Base-by-base conservation (phyloP, 1,140 invertebrate species). In the Drosophila setifemur region DNA sequence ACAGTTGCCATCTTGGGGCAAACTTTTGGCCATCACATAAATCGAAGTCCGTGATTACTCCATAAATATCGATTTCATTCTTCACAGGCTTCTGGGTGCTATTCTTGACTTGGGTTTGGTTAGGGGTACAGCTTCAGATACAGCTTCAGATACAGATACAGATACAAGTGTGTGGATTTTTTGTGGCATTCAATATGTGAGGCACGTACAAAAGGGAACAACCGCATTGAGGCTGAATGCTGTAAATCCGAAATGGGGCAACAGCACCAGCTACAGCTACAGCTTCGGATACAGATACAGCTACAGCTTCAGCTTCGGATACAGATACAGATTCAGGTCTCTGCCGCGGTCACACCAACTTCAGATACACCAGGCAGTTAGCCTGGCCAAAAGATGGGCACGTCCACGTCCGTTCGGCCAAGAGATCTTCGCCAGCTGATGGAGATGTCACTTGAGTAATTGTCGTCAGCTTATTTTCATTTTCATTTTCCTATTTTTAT, bases 391-490 rank as follows among this genome's bases (percentile, higher is more conserved):
- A 49, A 49, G 67, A 52, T 50, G 55, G 74, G 54, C 75, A 77
- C 74, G 74, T 77, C 49, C 74, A 29, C 28, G 28, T 54, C 42
- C 40, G 47, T 53, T 33, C 28, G 67, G 18, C 25, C 26, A 39
- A 57, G 25, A 72, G 67, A 71, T 71, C 67, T 61, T 47, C 47
- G 37, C 52, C 42, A 35, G 61, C 40, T 58, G 82, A 87, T 87
- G 82, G 79, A 88, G 75, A 88, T 88, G 83, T 88, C 83, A 81
- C 63, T 79, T 88, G 83, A 88, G 79, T 88, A 79, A 88, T 88
- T 88, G 83, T 85, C 64, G 69, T 76, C 47, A 39, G 55, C 78
- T 76, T 73, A 76, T 50, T 82, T 82, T 61, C 42, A 75, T 81
- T 75, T 72, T 31, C 47, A 42, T 58, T 71, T 81, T 75, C 67